Conservation (phyloP, 2,888 invertebrate species). For the Euplexia lucipara region DNA sequence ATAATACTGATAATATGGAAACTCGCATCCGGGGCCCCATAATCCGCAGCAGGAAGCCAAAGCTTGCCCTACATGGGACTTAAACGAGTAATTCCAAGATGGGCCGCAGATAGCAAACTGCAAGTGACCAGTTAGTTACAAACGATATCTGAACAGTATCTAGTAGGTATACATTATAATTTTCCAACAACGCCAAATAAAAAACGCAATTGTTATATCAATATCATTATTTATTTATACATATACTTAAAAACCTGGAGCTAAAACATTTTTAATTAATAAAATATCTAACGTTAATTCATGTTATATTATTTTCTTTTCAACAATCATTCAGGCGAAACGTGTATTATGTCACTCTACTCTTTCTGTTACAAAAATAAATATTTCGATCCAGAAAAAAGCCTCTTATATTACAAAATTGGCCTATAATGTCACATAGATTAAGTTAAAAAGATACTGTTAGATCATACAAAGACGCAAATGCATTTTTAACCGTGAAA, state of each 20-base stretch:
- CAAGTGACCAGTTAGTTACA: too few relatives aligned
- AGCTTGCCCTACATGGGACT: too few relatives aligned
- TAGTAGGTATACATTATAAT: too few relatives aligned
- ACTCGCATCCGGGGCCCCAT: too few relatives aligned
- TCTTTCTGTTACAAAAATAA: conserved; percentile 87
- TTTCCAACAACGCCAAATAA: conserved; percentile 26
- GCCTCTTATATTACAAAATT: conserved; percentile 60
- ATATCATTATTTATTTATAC: conserved; percentile 84
- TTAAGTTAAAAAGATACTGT: conserved; percentile 42
- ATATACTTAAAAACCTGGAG: conserved; percentile 86
- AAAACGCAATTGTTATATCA: conserved; percentile 72
- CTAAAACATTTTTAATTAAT: conserved; percentile 86
- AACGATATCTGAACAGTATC: too few relatives aligned
- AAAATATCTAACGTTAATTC: conserved; percentile 81
- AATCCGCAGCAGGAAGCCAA: too few relatives aligned
- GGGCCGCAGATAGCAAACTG: too few relatives aligned
- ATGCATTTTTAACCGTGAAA: conserved; percentile 21
- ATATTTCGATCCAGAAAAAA: conserved; percentile 75
- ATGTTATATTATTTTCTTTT: conserved; percentile 72
- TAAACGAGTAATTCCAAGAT: too few relatives aligned
- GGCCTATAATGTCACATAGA: conserved; percentile 52
- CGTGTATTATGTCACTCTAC: conserved; percentile 69
- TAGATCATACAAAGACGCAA: conserved; percentile 62
- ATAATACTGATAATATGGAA: too few relatives aligned
- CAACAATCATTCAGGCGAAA: conserved; percentile 78